Evolutionary conservation across 2,888 invertebrate genomes (phyloP).

Genomic region (Lochmaea capreae): DNA sequence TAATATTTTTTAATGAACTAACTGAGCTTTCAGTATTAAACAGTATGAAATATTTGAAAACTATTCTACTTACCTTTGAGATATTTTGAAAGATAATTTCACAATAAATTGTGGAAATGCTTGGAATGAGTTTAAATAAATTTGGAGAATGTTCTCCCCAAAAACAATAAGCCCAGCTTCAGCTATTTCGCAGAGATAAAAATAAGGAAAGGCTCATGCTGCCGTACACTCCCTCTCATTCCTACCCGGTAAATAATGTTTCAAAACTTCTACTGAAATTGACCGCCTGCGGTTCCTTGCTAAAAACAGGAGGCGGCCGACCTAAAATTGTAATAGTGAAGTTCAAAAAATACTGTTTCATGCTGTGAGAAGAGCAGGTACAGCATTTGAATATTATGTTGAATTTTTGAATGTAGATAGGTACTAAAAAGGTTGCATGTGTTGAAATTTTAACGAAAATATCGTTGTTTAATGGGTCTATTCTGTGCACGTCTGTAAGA

Average conservation of each 20-base stretch:
- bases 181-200: constrained; percentile 46
- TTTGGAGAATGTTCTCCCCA: constrained; percentile 47
- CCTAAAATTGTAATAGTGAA: constrained; percentile 42
- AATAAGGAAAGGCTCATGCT: constrained; percentile 47
- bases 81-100: constrained; percentile 4
- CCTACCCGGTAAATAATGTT: constrained; percentile 59
- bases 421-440: too few relatives aligned
- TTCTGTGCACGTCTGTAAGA: too few relatives aligned
- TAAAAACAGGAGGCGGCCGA: constrained; percentile 46
- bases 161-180: constrained; percentile 44
- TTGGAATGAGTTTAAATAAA: constrained; percentile 48
- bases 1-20: too few relatives aligned
- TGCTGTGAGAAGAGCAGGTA: neutral
- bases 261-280: constrained; percentile 60
- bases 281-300: constrained; percentile 59
- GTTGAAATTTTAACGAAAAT: too few relatives aligned
- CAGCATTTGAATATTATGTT: too few relatives aligned
- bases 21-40: too few relatives aligned
- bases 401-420: too few relatives aligned
- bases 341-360: constrained; percentile 34
- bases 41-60: too few relatives aligned
- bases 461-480: too few relatives aligned
- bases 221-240: constrained; percentile 44
- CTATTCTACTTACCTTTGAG: neutral
- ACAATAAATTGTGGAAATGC: constrained; percentile 46